These are phyloP conservation scores for Tragelaphus imberbis DNA, from an alignment of 2,113 vertebrate species.

Conservation along the genomic window DNA sequence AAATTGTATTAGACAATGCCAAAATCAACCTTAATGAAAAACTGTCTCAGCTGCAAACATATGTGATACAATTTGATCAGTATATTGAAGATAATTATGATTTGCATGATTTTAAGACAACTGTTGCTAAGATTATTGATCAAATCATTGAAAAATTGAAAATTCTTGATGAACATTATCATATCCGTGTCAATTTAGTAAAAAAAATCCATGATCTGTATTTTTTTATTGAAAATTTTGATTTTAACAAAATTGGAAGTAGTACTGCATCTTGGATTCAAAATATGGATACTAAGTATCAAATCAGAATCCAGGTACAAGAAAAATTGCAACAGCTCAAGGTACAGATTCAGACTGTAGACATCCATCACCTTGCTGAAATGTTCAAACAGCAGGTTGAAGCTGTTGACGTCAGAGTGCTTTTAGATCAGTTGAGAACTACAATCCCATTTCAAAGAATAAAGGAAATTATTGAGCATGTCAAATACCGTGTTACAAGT, in stretches of 20 bases:
- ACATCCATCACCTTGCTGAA: conserved; percentile 77
- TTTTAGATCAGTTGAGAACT: conserved; percentile 79
- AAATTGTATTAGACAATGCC: conserved; percentile 78
- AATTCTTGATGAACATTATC: conserved; percentile 83
- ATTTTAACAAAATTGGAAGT: conserved; percentile 80
- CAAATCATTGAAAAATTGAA: conserved; percentile 79
- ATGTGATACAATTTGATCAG: conserved; percentile 78
- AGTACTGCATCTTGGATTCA: conserved; percentile 83
- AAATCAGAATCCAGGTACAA: conserved; percentile 81
- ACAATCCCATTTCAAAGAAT: conserved; percentile 81
- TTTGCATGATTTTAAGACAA: conserved; percentile 72
- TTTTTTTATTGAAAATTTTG: conserved; percentile 78
- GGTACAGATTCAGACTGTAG: conserved; percentile 80
- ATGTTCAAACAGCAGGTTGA: conserved; percentile 80
- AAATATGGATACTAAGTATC: conserved; percentile 83
- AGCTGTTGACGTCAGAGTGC: conserved; percentile 73
- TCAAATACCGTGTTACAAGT: conserved; percentile 85
- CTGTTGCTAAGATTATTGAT: conserved; percentile 79
- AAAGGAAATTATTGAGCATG: conserved; percentile 80
- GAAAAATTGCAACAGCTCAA: conserved; percentile 81
- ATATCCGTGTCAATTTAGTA: conserved; percentile 81
- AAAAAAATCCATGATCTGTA: conserved; percentile 78
- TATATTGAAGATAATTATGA: conserved; percentile 81
- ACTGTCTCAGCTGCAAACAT: conserved; percentile 77
- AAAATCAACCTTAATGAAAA: conserved; percentile 77